Evolutionary conservation across 2,797 vertebrate genomes (phyloP).

Genomic region (Enteromius radiatus): DNA sequence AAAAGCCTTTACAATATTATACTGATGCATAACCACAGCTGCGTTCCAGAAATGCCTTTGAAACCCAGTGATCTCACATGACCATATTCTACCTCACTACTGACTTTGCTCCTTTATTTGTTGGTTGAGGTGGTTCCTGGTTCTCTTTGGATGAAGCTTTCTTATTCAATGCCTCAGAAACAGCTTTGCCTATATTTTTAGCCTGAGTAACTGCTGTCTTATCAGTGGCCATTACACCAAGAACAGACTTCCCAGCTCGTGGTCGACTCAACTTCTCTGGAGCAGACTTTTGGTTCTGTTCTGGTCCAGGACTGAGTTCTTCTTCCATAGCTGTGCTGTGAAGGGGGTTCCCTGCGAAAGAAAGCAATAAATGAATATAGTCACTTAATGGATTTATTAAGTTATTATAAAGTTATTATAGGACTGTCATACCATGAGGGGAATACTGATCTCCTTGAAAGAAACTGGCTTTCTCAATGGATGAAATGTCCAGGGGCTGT

Average conservation of each 20-base stretch:
- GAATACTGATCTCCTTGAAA: constrained; percentile 58
- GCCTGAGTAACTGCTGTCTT: not conserved
- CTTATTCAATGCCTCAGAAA: not conserved
- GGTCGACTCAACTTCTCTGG: not conserved
- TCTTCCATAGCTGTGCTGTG: constrained; percentile 68
- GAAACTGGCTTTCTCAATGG: constrained; percentile 65
- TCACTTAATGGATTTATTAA: not conserved
- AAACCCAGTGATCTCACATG: not conserved
- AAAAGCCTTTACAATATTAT: not conserved
- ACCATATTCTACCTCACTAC: constrained; percentile 26
- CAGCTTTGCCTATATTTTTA: not conserved
- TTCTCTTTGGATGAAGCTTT: constrained; percentile 25
- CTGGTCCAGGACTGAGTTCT: constrained; percentile 43
- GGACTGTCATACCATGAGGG: constrained; percentile 40
- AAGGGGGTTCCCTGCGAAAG: constrained; percentile 63
- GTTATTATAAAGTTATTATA: not conserved
- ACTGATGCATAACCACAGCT: not conserved
- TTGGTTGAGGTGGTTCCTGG: not conserved
- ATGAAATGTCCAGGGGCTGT: constrained; percentile 58
- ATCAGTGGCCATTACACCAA: not conserved
- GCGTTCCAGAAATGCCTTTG: not conserved
- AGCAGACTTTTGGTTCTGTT: not conserved
- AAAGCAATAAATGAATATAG: not conserved
- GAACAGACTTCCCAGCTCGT: not conserved
- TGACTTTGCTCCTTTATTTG: not conserved